Evolutionary conservation across 1,140 invertebrate species (phyloP), one percentile per base, ranked within the genome.

Genomic region (Philaenus spumarius): DNA sequence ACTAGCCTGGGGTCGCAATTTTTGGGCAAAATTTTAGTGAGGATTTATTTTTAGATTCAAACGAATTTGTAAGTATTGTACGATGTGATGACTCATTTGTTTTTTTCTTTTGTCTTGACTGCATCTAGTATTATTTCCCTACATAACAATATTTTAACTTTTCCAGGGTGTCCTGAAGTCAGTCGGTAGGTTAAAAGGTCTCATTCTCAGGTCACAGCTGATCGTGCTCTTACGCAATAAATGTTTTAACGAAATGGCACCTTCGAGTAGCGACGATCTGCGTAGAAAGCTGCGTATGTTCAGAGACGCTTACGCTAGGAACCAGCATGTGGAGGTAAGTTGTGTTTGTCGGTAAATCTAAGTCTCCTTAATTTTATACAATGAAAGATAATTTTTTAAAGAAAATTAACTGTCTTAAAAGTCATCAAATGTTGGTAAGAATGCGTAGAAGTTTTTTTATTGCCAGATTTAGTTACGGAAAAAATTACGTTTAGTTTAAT

Each of bases 131-230:
- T 37, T 37, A 9, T 37, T 37, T 37, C n/a, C n/a, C 35, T 37
- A n/a, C 7, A 19, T n/a, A 14, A 42, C n/a, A 2, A 14, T n/a
- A 19, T 5, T 19, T 42, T 42, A 15, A 30, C 26, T 30, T 17
- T 42, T 61, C 35, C 54, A 65, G 62, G 62, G 64, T 30, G 58
- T 61, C 64, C 71, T 62, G 80, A 84, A 72, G 72, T 82, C 81
- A 42, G 85, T 88, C 72, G 88, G 88, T 14, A 78, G 85, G 50
- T 83, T 95, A 19, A 79, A 92, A 59, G 95, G 95, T 1, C 68
- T 97, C 20, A 93, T 97, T 64, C 72, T 97, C 26, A 78, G 95
- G 30, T 93, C 89, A 1, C 93, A 97, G 69, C 73, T 97, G 17
- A 90, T 96, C 68, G 88, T 93, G 2, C 75, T 97, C 6, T 71